These are phyloP conservation scores for Phycodurus eques DNA, from an alignment of 2,113 vertebrate genomes.

Conservation along the genomic window DNA sequence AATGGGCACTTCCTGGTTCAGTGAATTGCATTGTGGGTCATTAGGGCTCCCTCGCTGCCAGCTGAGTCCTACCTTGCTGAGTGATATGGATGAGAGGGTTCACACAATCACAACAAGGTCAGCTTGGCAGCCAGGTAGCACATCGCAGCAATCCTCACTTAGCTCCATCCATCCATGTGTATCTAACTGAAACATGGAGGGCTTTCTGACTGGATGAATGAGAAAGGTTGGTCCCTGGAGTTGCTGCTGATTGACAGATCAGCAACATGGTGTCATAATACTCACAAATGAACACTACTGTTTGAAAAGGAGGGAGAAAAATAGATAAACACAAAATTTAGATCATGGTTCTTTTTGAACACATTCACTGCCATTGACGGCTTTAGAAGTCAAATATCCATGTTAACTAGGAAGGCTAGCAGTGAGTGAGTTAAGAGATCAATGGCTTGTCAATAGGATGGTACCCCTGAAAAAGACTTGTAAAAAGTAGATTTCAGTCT, in stretches of 20 bases:
- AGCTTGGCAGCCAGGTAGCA: slow-evolving; percentile 10
- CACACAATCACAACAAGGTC: slow-evolving; percentile 37
- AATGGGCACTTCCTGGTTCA: slow-evolving; percentile 67
- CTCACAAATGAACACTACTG: not conserved
- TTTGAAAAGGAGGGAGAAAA: not conserved
- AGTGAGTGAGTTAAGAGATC: too few relatives aligned
- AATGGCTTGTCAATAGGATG: too few relatives aligned
- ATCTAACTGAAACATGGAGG: slow-evolving; percentile 59
- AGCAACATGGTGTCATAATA: not conserved
- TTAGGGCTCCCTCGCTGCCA: slow-evolving; percentile 60
- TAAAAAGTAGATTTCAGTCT: not conserved
- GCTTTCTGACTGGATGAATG: slow-evolving; percentile 46
- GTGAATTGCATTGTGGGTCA: slow-evolving; percentile 63
- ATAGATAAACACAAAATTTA: too few relatives aligned
- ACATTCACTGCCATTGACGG: too few relatives aligned
- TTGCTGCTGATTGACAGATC: slow-evolving; percentile 48
- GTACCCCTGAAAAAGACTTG: too few relatives aligned
- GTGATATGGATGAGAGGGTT: slow-evolving; percentile 26
- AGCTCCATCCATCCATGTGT: slow-evolving; percentile 52
- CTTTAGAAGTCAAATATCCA: too few relatives aligned
- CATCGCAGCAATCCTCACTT: slow-evolving; percentile 39
- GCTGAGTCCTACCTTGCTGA: slow-evolving; percentile 54
- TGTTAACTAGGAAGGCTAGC: too few relatives aligned
- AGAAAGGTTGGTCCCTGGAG: slow-evolving; percentile 43
- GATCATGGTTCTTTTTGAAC: too few relatives aligned